Conservation (phyloP, 35 echinoderm and acorn worm species). For the Ophiothrix spiculata region DNA sequence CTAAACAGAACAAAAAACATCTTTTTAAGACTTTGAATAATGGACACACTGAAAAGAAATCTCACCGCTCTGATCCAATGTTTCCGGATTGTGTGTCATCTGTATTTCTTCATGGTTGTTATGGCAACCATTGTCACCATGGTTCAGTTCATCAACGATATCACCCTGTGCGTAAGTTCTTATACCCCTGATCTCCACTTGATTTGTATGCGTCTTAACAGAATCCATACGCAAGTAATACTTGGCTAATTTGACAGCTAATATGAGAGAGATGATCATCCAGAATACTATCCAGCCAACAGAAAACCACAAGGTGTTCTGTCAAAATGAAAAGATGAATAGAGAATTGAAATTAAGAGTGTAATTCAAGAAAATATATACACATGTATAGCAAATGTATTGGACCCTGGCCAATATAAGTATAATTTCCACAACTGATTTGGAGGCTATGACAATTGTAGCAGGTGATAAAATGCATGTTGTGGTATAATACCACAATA, state of each 20-base stretch:
- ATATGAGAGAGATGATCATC: background rate
- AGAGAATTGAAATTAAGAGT: background rate
- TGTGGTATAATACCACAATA: background rate
- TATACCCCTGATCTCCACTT: background rate
- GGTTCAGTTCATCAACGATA: background rate
- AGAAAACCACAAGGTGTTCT: background rate
- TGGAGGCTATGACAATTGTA: background rate
- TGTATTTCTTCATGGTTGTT: too few relatives aligned
- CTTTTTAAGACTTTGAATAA: too few relatives aligned
- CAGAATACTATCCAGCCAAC: background rate
- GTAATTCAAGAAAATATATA: background rate
- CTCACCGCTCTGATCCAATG: too few relatives aligned
- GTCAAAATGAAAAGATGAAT: background rate
- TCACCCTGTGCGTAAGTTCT: background rate
- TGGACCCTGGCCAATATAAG: background rate
- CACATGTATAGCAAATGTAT: background rate
- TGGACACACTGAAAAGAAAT: too few relatives aligned
- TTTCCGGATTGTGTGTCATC: too few relatives aligned
- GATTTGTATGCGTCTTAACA: background rate
- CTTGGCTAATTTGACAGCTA: too few relatives aligned
- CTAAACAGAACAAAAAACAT: too few relatives aligned
- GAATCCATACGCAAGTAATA: background rate
- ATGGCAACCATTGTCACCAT: background rate
- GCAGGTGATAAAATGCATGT: background rate
- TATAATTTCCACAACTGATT: background rate